Base-by-base conservation (phyloP, 2,888 invertebrate species). In the Conistra vaccinii region DNA sequence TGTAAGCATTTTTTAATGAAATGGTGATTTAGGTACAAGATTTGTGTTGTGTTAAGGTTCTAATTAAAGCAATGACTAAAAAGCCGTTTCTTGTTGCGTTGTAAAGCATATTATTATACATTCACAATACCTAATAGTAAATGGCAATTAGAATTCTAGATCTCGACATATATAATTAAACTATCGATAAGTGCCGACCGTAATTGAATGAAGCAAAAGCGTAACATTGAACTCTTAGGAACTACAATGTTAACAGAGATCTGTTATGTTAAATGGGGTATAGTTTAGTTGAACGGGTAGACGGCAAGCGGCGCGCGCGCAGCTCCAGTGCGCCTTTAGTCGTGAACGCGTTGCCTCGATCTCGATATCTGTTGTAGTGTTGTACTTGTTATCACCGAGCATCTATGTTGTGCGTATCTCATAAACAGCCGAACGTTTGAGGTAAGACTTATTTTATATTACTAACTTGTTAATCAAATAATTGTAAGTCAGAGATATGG, bases 261-360 rank as follows among this genome's bases (percentile, higher is more conserved):
- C 78, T 67, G 73, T 69, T 69, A 82, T 69, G 87, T 83, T 80
- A 70, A 81, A 77, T 81, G 85, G 81, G 73, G 65, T 85, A 74
- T 75, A 72, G 87, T 81, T 75, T 76, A 81, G 81, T 74, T 58
- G 77, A 77, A 29, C 77, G 73, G 74, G 73, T 68, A 85, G 68
- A 81, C 74, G 63, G 63, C 69, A 76, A 62, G 61, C 67, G 69
- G 82, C 80, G 89, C 86, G 86, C 69, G 86, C 82, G 88, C 80
- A 69, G 74, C 72, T 71, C 77, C 85, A 86, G 88, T 89, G 83
- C 81, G 78, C 84, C 85, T 87, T 86, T 89, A 89, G 89, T 84
- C 86, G 88, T 83, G 88, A 84, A 80, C 86, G 85, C 78, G 90
- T 87, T 89, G 89, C 87, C 88, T 75, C 84, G 82, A 80, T 87